These are phyloP conservation scores for Drosophila sechellia DNA, from an alignment of 1,140 invertebrate genomes.

Conservation along the genomic window DNA sequence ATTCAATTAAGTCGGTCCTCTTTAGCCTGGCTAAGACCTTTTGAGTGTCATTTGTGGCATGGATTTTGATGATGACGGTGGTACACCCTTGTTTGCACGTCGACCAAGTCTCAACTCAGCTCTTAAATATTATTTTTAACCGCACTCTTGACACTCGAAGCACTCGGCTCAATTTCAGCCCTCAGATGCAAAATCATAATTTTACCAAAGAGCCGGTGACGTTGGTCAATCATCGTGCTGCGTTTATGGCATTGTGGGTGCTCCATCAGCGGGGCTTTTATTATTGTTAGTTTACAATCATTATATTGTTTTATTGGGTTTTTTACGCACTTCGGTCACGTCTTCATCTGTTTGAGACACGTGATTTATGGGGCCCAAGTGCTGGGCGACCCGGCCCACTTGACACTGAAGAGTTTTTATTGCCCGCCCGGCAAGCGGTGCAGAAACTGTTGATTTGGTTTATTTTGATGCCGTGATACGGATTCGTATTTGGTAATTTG, in stretches of 20 bases:
- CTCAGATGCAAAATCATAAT: conserved; percentile 33
- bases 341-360: conserved; percentile 58
- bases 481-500: conserved; percentile 29
- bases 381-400: conserved; percentile 27
- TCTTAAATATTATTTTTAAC: conserved; percentile 24
- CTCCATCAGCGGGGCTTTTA: conserved; percentile 15
- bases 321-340: conserved; percentile 55
- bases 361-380: conserved; percentile 59
- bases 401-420: conserved; percentile 61
- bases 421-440: conserved; percentile 28
- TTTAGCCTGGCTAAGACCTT: conserved; percentile 36
- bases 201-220: conserved; percentile 20
- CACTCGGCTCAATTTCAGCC: conserved; percentile 22
- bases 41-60: conserved; percentile 53
- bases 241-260: conserved; percentile 17
- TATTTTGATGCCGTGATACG: conserved; percentile 42
- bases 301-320: conserved; percentile 54
- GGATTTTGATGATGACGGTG: conserved; percentile 28
- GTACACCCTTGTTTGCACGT: conserved; percentile 23
- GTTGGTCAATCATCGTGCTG: conserved; percentile 33
- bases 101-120: conserved; percentile 3
- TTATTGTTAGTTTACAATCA: conserved; percentile 58
- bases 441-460: conserved; percentile 57
- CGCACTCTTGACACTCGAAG: conserved; percentile 40
- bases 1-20: conserved; percentile 51